phyloP scores from a whole-genome alignment of 1,140 invertebrate genomes.

The Oryzaephilus surinamensis region DNA sequence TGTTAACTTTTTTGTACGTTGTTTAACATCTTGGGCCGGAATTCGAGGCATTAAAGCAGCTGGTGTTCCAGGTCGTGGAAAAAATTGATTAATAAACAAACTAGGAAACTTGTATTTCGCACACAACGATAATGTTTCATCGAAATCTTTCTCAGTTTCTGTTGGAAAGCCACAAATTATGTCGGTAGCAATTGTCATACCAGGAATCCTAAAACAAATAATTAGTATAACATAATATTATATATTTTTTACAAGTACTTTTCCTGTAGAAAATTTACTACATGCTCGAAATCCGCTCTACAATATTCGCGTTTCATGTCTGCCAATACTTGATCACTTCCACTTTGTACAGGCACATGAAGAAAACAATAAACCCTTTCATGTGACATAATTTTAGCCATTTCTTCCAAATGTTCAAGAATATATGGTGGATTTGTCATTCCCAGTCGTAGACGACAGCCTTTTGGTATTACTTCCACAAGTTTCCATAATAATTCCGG shows the following conservation, averaged over 20 bases:
- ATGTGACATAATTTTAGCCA: slow-evolving; percentile 79
- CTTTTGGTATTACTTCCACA: slow-evolving; percentile 83
- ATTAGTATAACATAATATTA: no score
- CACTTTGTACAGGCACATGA: slow-evolving; percentile 95
- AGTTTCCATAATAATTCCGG: slow-evolving; percentile 78
- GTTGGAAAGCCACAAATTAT: slow-evolving; percentile 98
- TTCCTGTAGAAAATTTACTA: slow-evolving; percentile 74
- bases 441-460: slow-evolving; percentile 78
- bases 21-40: slow-evolving; percentile 78
- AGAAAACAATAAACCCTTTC: slow-evolving; percentile 90
- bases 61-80: slow-evolving; percentile 87
- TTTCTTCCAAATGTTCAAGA: slow-evolving; percentile 84
- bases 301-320: slow-evolving; percentile 97
- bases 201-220: slow-evolving; percentile 54
- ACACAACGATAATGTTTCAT: slow-evolving; percentile 78
- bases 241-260: no score
- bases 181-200: slow-evolving; percentile 92
- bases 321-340: slow-evolving; percentile 81
- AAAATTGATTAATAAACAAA: slow-evolving; percentile 98
- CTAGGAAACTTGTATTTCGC: slow-evolving; percentile 83
- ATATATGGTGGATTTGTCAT: slow-evolving; percentile 99
- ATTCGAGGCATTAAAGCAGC: slow-evolving; percentile 80
- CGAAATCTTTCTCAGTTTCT: slow-evolving; percentile 86
- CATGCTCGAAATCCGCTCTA: slow-evolving; percentile 74
- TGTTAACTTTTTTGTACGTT: slow-evolving; percentile 76